phyloP scores from a whole-genome alignment of 2,888 invertebrate genomes.

The Eupelmus urozonus region DNA sequence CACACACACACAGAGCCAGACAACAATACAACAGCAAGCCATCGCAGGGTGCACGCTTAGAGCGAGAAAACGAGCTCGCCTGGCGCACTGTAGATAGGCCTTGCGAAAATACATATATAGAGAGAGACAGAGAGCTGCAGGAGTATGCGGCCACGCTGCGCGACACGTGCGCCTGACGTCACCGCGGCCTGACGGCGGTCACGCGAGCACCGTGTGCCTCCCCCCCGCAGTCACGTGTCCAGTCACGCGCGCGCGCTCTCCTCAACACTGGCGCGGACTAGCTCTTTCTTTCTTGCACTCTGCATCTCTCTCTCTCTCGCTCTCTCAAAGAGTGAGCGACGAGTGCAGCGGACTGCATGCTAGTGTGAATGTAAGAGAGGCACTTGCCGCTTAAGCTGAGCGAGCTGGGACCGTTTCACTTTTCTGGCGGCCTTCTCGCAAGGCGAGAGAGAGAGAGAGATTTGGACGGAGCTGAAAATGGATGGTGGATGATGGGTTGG shows the following conservation, averaged over 20 bases:
- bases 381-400: background rate
- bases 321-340: background rate
- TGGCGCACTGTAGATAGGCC: too few species aligned
- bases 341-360: too few species aligned
- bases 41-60: too few species aligned
- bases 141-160: slow-evolving; percentile 70
- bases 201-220: slow-evolving; percentile 76
- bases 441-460: background rate
- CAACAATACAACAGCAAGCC: background rate
- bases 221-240: slow-evolving; percentile 73
- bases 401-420: slow-evolving; percentile 1
- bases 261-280: background rate
- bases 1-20: background rate
- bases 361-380: background rate
- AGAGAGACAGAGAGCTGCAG: slow-evolving; percentile 2
- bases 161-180: slow-evolving; percentile 77
- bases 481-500: too few species aligned
- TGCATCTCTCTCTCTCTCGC: background rate
- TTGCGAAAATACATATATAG: too few species aligned
- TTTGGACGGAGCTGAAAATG: too few species aligned
- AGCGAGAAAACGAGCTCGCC: background rate
- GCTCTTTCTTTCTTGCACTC: background rate
- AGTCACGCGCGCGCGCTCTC: slow-evolving; percentile 73
- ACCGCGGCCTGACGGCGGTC: slow-evolving; percentile 66
- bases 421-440: slow-evolving; percentile 34